Conservation (phyloP, 2,797 vertebrate species). For the Melanotaenia pygmaea region DNA sequence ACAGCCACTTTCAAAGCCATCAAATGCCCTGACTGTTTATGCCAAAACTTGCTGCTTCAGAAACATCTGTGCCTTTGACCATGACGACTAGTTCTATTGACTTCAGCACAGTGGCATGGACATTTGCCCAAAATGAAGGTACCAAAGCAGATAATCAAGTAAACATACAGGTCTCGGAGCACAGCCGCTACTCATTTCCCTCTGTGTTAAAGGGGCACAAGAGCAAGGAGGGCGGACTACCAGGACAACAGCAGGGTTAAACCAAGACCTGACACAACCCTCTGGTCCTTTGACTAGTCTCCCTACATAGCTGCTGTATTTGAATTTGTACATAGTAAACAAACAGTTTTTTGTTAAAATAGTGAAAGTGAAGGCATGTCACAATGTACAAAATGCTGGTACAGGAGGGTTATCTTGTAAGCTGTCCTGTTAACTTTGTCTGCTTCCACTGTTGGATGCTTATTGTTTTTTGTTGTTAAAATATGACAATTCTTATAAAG, state of each 20-base stretch:
- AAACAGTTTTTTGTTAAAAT: conserved; percentile 10
- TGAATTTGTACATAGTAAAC: conserved; percentile 16
- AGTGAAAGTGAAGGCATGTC: not conserved
- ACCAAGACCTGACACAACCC: conserved; percentile 8
- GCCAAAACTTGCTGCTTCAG: conserved; percentile 17
- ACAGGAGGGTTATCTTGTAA: not conserved
- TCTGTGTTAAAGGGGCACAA: conserved; percentile 7
- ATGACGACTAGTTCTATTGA: conserved; percentile 1
- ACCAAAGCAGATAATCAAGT: conserved; percentile 14
- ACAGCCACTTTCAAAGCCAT: conserved; percentile 36
- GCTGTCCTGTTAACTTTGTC: too few relatives aligned
- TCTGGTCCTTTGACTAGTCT: conserved; percentile 1
- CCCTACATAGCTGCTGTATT: conserved; percentile 1
- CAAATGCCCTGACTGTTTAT: conserved; percentile 7
- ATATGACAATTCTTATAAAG: not conserved
- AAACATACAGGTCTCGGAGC: conserved; percentile 26
- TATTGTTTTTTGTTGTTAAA: not conserved
- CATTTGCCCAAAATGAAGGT: conserved; percentile 15
- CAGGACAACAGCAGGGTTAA: conserved; percentile 13
- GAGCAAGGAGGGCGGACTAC: not conserved
- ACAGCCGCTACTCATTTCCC: conserved; percentile 20
- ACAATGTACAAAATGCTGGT: not conserved
- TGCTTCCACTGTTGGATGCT: not conserved
- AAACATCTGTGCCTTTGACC: conserved; percentile 1
- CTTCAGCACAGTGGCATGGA: conserved; percentile 17